Percentiles rank a stretch among this genome's conserved stretches.
These are phyloP conservation scores for Diplodus puntazzo DNA, from an alignment of 2,797 vertebrate species.

Conservation along the genomic window DNA sequence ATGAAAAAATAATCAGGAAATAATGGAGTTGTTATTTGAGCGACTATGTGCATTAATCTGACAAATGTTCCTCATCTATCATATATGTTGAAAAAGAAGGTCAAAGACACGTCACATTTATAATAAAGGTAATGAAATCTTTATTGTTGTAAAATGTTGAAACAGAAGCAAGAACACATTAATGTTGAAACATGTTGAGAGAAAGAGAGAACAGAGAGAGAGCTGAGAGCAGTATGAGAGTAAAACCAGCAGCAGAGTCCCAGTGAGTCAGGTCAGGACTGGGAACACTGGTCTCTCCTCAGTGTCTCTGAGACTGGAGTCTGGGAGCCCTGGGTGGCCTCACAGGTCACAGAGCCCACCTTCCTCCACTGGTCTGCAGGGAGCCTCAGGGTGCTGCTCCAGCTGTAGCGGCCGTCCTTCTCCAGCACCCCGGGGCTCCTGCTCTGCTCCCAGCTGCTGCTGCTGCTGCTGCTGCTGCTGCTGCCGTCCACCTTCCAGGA, in stretches of 20 bases:
- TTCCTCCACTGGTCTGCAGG: conserved; percentile 36
- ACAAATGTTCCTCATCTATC: too few relatives aligned
- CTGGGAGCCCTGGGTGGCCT: conserved; percentile 53
- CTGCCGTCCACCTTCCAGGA: too few relatives aligned
- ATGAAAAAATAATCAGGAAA: too few relatives aligned
- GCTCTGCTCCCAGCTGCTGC: too few relatives aligned
- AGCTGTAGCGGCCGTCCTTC: conserved; percentile 33
- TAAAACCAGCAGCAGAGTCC: not conserved
- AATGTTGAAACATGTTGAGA: not conserved
- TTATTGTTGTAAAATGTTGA: too few relatives aligned
- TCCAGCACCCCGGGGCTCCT: conserved; percentile 50
- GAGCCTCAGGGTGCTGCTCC: conserved; percentile 52
- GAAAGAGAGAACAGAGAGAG: not conserved
- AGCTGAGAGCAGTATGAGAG: not conserved
- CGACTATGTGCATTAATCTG: too few relatives aligned
- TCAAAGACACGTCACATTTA: too few relatives aligned
- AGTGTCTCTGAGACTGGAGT: conserved; percentile 39
- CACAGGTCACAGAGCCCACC: conserved; percentile 38
- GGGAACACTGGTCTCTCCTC: conserved; percentile 24
- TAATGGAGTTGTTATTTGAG: too few relatives aligned
- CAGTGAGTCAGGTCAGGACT: conserved; percentile 12
- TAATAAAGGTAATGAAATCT: too few relatives aligned
- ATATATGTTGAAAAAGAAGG: too few relatives aligned
- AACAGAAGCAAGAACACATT: too few relatives aligned
- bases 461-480: too few relatives aligned